Evolutionary conservation across 2,797 vertebrate genomes (phyloP), one percentile per base, ranked within the genome.

Genomic region (Macropodus opercularis): DNA sequence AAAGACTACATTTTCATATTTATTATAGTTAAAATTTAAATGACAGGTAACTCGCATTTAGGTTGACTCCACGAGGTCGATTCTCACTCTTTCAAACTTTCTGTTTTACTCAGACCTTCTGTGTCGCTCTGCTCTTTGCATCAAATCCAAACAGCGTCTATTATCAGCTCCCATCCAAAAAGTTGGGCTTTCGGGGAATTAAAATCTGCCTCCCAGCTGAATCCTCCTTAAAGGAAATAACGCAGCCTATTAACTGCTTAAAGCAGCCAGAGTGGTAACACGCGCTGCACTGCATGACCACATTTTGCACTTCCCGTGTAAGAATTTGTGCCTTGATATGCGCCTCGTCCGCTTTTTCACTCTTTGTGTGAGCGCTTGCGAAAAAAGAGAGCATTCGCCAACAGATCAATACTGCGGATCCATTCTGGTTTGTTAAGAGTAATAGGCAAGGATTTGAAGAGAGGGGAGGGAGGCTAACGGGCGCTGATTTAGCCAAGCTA

Each of bases 341-440:
- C n/a, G 11, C 4, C 10, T 8, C 35, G 34, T 12, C n/a, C 9
- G 13, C 14, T 42, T 22, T 49, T 47, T 29, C 38, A 56, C 43
- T 13, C 17, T 36, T n/a, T 35, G 8, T 36, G 15, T 36, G 15
- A n/a, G 58, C 52, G 64, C 19, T 41, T 58, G 8, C 23, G 57
- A 77, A 80, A 63, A 77, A 73, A 84, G 75, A 76, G 79, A 79
- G 76, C 78, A 83, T 81, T 66, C 32, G 22, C 72, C 75, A 79
- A 69, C 81, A 53, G 78, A 91, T 92, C 90, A 44, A 92, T 91
- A 81, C 34, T 2, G 35, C 26, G 48, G 84, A 91, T 89, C 87
- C 76, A 86, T 84, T 77, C 74, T 75, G 83, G 82, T 90, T 90
- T 88, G 87, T 92, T 91, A 90, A 85, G 74, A 83, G 86, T 84